phyloP scores from a whole-genome alignment of 2,113 vertebrate species.

The Alaudala cheleensis region DNA sequence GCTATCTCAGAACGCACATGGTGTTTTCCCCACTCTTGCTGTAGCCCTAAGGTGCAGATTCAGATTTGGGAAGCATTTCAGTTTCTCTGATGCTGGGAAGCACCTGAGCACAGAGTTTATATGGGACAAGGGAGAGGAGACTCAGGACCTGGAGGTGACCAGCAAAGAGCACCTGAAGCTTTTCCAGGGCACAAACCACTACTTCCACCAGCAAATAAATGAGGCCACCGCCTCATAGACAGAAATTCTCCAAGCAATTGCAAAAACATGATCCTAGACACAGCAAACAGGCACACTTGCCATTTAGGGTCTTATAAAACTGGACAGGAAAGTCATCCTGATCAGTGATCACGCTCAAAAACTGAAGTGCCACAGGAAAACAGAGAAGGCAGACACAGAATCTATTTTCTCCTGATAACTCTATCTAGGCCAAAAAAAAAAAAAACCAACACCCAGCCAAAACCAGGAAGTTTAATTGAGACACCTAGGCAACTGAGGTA shows the following conservation, averaged over 20 bases:
- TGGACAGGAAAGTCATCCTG: accelerated
- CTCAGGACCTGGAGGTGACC: background rate
- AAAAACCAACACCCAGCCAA: no score
- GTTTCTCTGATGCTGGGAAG: background rate
- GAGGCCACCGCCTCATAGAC: accelerated
- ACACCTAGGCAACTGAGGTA: background rate
- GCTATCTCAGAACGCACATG: background rate
- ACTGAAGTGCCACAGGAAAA: background rate
- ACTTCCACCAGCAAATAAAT: background rate
- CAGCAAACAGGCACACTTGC: background rate
- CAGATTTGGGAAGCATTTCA: background rate
- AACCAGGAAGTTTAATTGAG: background rate
- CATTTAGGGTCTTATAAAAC: background rate
- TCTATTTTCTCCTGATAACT: background rate
- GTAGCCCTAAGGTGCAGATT: background rate
- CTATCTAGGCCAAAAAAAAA: background rate
- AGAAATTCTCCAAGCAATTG: background rate
- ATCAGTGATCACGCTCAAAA: background rate
- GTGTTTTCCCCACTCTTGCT: background rate
- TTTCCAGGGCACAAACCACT: background rate
- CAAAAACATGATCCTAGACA: background rate
- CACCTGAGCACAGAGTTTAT: accelerated
- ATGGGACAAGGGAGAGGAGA: background rate
- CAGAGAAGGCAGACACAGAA: background rate
- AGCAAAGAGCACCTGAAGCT: background rate